A percentile compares a stretch with the other conserved stretches of the same genome.
phyloP scores from a whole-genome alignment of 2,888 invertebrate species.

The Hyppa rectilinea region DNA sequence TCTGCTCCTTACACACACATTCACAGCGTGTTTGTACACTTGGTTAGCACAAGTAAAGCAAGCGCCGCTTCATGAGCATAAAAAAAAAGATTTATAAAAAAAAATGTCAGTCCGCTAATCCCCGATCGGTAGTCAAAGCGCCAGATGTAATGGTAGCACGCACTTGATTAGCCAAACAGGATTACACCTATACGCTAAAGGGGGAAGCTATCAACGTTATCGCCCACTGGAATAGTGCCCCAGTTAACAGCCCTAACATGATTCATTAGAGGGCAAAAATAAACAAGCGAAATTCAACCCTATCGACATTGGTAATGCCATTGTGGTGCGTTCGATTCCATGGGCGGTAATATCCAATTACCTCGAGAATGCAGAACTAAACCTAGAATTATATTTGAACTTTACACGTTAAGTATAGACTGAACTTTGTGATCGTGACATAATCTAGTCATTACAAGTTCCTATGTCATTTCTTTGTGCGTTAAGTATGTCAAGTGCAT shows the following conservation, averaged over 20 bases:
- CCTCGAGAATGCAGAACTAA: conserved; percentile 37
- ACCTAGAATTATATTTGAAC: conserved; percentile 63
- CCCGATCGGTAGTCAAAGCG: conserved; percentile 13
- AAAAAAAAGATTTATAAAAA: background rate
- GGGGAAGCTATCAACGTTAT: conserved; percentile 33
- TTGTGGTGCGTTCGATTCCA: background rate
- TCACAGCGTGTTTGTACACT: background rate
- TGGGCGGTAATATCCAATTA: conserved; percentile 26
- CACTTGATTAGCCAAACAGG: conserved; percentile 28
- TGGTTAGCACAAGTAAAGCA: background rate
- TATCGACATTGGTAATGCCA: conserved; percentile 1
- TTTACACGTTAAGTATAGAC: conserved; percentile 46
- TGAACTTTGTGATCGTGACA: conserved; percentile 62
- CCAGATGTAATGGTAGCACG: conserved; percentile 3
- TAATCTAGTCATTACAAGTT: conserved; percentile 64
- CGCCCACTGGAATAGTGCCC: conserved; percentile 28
- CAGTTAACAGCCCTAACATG: conserved; percentile 30
- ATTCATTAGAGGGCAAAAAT: conserved; percentile 13
- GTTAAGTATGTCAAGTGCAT: conserved; percentile 72
- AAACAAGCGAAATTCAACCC: conserved; percentile 23
- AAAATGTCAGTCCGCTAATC: conserved; percentile 9
- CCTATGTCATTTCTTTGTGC: conserved; percentile 67
- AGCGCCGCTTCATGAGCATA: background rate
- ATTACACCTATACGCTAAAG: conserved; percentile 38
- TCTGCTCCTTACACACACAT: background rate